Conservation (phyloP, 2,888 invertebrate species). For the Volucella zonaria region DNA sequence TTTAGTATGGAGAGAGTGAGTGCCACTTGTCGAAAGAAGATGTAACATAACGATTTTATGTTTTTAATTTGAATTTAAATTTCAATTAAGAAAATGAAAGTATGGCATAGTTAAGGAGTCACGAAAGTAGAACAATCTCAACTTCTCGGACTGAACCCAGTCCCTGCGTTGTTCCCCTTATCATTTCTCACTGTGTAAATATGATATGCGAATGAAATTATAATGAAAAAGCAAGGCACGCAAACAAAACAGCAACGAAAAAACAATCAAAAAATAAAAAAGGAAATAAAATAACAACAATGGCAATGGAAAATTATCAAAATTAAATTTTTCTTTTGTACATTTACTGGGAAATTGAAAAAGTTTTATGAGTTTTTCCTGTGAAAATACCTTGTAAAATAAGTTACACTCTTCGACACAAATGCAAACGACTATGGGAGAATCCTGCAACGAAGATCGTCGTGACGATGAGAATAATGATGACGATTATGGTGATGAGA, state of each 20-base stretch:
- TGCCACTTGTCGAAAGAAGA: conserved; percentile 4
- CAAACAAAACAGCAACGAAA: conserved; percentile 1
- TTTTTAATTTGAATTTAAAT: conserved; percentile 62
- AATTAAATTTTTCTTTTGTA: conserved; percentile 59
- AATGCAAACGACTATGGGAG: conserved; percentile 31
- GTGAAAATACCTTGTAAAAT: conserved; percentile 59
- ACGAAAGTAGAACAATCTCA: conserved; percentile 17
- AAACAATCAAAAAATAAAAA: conserved; percentile 15
- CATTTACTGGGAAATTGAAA: conserved; percentile 78
- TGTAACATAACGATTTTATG: conserved; percentile 7
- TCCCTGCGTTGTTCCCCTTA: background rate
- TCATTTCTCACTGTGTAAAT: background rate
- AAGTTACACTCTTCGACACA: conserved; percentile 60
- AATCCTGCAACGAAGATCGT: conserved; percentile 22
- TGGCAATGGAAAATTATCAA: conserved; percentile 58
- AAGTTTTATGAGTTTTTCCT: conserved; percentile 80
- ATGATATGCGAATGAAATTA: conserved; percentile 23
- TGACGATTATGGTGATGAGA: conserved; percentile 53
- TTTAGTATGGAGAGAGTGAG: background rate
- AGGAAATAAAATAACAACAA: conserved; percentile 37
- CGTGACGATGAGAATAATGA: conserved; percentile 39
- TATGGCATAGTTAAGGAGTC: background rate
- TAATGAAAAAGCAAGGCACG: conserved; percentile 6
- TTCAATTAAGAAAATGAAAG: conserved; percentile 50
- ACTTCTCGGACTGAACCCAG: conserved; percentile 1